Evolutionary conservation across 2,113 vertebrate species (phyloP).

Genomic region (Siniperca knerii): DNA sequence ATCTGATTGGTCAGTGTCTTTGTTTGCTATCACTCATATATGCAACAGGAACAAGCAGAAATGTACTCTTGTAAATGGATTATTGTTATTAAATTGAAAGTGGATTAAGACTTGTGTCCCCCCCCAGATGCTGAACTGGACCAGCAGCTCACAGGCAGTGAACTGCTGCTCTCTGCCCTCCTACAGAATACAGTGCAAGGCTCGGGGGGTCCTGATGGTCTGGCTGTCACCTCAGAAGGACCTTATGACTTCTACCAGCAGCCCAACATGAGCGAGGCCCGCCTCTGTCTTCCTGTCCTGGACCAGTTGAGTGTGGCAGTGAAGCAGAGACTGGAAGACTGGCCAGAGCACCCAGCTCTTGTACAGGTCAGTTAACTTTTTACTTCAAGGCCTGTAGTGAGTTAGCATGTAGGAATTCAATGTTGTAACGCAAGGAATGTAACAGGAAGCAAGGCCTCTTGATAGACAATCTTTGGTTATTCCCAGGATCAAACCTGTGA

Average conservation of each 20-base stretch:
- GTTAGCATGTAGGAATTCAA: neutral
- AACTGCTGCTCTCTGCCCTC: constrained; percentile 89
- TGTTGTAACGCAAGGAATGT: neutral
- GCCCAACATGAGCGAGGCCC: constrained; percentile 91
- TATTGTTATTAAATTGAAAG: neutral
- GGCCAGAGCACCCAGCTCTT: constrained; percentile 95
- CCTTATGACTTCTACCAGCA: constrained; percentile 97
- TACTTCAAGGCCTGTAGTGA: neutral
- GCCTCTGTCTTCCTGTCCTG: constrained; percentile 89
- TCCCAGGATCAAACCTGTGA: neutral
- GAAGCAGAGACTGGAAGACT: constrained; percentile 88
- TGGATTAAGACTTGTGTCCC: neutral
- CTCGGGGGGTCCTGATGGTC: constrained; percentile 74
- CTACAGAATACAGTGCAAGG: constrained; percentile 91
- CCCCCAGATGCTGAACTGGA: constrained; percentile 90
- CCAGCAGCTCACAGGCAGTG: constrained; percentile 88
- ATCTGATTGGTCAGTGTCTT: constrained; percentile 89
- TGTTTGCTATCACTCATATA: neutral
- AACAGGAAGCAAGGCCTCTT: neutral
- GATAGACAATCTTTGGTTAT: neutral
- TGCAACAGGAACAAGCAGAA: neutral
- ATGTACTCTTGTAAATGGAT: neutral
- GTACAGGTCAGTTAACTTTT: constrained; percentile 85
- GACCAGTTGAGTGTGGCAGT: constrained; percentile 86
- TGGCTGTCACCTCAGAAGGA: constrained; percentile 85